Evolutionary conservation across 2,113 vertebrate genomes (phyloP), one percentile per base, ranked within the genome.

Genomic region (Syrrhaptes paradoxus): DNA sequence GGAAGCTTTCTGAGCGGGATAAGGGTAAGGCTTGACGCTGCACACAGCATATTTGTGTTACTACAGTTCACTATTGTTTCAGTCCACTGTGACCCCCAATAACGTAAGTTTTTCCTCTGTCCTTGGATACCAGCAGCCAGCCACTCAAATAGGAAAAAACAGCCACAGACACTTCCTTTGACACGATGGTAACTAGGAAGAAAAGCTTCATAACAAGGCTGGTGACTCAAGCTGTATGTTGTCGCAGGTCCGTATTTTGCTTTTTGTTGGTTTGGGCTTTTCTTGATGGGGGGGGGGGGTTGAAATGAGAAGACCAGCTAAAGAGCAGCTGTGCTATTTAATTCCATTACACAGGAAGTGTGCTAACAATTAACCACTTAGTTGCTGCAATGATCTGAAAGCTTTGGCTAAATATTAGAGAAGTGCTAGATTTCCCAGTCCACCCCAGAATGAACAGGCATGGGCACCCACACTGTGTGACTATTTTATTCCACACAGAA

Each of bases 71-170:
- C 80, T 71, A 92, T 93, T 92, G 93, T 95, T 95, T 73, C 38
- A 76, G 85, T 76, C 21, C 65, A 76, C 12, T 94, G 36, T 41
- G 90, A 95, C 89, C 96, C 92, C 91, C 49, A 84, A 14, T 75
- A 96, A 90, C 66, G 61, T 93, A 74, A 92, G 79, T 74, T 91
- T 94, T 96, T 96, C 97, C 96, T 97, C 89, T 97, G 97, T 93
- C 97, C 97, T 97, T 95, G 95, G 85, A 97, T 93, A 91, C 59
- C 80, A 94, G 95, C 83, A 86, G 75, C 66, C 48, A 16, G 48
- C 70, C 87, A 87, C 73, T 95, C 94, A 93, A 89, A 94, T 51
- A 96, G 97, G 97, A 98, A 97, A 97, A 98, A 97, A 97, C 96
- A 98, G 72, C 77, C 76, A 55, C 90, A 91, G 88, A 61, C 90